Evolutionary conservation across 1,140 invertebrate genomes (phyloP).

Genomic region (Brachionus asplanchnoidis): DNA sequence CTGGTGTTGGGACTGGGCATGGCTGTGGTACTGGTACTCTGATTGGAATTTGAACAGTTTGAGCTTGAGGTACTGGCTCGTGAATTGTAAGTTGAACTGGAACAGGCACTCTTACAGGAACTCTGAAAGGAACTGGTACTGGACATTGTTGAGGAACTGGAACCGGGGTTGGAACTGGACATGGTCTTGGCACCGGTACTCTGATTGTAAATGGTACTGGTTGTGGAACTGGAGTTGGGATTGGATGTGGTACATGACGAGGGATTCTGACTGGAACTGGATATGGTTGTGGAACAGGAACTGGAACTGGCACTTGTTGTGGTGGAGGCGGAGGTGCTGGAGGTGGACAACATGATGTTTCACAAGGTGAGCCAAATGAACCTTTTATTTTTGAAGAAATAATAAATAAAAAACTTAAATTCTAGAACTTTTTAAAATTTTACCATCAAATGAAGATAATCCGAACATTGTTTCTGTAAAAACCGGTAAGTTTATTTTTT

Average conservation of each 20-base stretch:
- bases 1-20: background rate
- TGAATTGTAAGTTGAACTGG: background rate
- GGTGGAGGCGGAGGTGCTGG: background rate
- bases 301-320: background rate
- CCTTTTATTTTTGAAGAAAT: no score
- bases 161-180: background rate
- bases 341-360: background rate
- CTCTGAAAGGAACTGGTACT: background rate
- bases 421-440: no score
- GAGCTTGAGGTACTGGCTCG: conserved; percentile 11
- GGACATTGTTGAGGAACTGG: background rate
- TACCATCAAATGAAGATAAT: background rate
- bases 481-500: background rate
- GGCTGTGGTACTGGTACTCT: background rate
- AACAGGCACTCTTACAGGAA: background rate
- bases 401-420: no score
- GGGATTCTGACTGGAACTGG: background rate
- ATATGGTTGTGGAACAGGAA: background rate
- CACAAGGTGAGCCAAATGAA: background rate
- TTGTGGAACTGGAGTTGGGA: background rate
- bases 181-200: conserved; percentile 6
- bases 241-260: conserved; percentile 1
- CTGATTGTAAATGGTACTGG: background rate
- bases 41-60: conserved; percentile 1
- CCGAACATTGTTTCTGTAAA: background rate